Evolutionary conservation across 2,797 vertebrate species (phyloP), one percentile per base, ranked within the genome.

Genomic region (Syngnathus rostellatus): DNA sequence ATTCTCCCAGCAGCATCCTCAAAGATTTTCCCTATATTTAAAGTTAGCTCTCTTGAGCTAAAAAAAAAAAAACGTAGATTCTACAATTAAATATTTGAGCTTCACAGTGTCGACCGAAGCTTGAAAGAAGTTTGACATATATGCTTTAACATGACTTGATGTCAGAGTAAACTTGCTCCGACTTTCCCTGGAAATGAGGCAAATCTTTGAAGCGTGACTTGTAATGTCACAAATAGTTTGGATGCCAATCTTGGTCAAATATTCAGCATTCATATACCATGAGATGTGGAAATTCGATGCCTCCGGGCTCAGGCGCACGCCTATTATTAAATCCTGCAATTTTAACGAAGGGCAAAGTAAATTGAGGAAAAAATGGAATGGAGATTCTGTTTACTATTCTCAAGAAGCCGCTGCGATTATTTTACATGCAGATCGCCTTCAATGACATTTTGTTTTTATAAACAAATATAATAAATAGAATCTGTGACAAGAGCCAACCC

Each of bases 201-300:
- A 43, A 62, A 21, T 40, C 60, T 39, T 61, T 40, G 38, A 61
- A 40, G 6, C 48, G 7, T 39, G 57, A 19, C 31, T 39, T n/a
- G 57, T 39, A 21, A 61, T 7, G 39, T 61, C 57, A 59, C 57
- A 39, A 59, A 61, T 40, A 41, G 19, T 40, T 21, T 11, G 58
- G 38, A 19, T n/a, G 16, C 38, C 59, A 41, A 61, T 41, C 39
- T 16, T 41, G 59, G 59, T 61, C 59, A 61, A 61, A 61, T 41
- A 61, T 61, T 59, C 38, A 41, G 9, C 39, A 40, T 61, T 61
- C 59, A 40, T 9, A 21, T 61, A 31, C 31, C 0, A 41, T 40
- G 39, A 61, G 59, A 61, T 61, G 59, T 41, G 39, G 39, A 61
- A 61, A 41, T 61, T 12, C 41, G 39, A 61, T 11, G 59, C 59